phyloP scores from a whole-genome alignment of 2,797 vertebrate species.

The Girardinus metallicus region DNA sequence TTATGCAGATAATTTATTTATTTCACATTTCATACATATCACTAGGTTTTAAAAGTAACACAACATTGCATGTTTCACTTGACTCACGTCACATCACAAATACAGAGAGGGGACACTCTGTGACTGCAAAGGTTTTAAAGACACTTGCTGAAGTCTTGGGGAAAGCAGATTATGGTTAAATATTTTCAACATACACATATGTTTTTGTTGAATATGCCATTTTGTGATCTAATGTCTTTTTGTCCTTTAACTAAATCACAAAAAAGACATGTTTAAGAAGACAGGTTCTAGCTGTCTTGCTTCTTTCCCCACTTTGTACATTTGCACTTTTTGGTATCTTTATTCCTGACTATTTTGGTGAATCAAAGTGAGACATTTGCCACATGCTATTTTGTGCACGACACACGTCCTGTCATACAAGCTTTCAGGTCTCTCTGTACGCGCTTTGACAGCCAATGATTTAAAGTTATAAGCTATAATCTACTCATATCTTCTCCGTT shows the following conservation, averaged over 20 bases:
- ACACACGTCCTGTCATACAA: background rate
- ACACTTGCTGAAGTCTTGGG: background rate
- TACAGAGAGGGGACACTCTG: background rate
- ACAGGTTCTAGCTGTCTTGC: background rate
- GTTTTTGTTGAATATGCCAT: background rate
- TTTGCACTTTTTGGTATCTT: background rate
- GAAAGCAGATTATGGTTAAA: background rate
- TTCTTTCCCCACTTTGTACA: background rate
- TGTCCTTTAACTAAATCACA: background rate
- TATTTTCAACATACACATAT: background rate
- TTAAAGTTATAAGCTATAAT: slow-evolving; percentile 4
- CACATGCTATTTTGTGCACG: background rate
- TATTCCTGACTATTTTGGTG: background rate
- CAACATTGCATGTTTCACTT: background rate
- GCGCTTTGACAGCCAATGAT: background rate
- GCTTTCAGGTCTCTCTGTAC: background rate
- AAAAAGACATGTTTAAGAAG: background rate
- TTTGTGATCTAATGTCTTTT: background rate
- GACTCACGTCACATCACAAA: background rate
- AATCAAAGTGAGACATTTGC: background rate
- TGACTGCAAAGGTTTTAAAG: background rate
- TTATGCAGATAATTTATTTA: background rate
- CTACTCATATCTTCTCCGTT: background rate
- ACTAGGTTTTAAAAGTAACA: background rate
- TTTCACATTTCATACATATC: background rate